Percentiles rank a stretch among this genome's conserved stretches.
These are phyloP conservation scores for Adelosebastes latens DNA, from an alignment of 2,797 vertebrate species.

Conservation along the genomic window DNA sequence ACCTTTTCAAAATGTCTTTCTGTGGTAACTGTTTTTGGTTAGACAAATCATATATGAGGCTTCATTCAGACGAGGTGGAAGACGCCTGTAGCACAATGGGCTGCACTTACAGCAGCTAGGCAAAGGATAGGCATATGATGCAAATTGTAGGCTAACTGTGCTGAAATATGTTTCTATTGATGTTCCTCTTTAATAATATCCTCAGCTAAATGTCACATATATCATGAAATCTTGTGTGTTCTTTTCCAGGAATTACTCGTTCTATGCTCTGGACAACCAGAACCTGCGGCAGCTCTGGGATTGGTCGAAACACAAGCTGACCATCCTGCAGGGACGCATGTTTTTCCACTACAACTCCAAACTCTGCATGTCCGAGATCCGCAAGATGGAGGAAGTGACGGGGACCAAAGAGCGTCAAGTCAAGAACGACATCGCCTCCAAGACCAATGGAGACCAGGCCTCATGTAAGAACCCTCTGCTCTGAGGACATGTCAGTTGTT, in stretches of 20 bases:
- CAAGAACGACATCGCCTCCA: conserved; percentile 91
- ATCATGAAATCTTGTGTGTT: conserved; percentile 13
- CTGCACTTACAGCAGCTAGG: conserved; percentile 26
- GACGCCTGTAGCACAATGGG: conserved; percentile 29
- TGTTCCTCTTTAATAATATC: conserved; percentile 23
- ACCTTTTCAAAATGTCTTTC: conserved; percentile 66
- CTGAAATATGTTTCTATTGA: conserved; percentile 20
- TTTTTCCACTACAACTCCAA: conserved; percentile 98
- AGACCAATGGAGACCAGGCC: conserved; percentile 97
- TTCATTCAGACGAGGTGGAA: conserved; percentile 37
- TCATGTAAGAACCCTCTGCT: conserved; percentile 87
- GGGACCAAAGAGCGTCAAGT: conserved; percentile 90
- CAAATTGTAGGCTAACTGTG: conserved; percentile 27
- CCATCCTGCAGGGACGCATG: conserved; percentile 90
- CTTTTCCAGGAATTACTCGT: conserved; percentile 90
- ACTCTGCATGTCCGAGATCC: conserved; percentile 93
- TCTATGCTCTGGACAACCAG: conserved; percentile 97
- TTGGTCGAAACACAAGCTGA: conserved; percentile 97
- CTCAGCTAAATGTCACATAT: neutral
- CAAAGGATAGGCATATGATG: conserved; percentile 12
- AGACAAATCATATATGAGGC: conserved; percentile 58
- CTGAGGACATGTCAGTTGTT: neutral
- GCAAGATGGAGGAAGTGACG: conserved; percentile 92
- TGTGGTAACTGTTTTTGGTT: conserved; percentile 59
- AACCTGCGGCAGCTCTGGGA: conserved; percentile 98